phyloP scores from a whole-genome alignment of 2,113 vertebrate species.

The Mohoua ochrocephala region DNA sequence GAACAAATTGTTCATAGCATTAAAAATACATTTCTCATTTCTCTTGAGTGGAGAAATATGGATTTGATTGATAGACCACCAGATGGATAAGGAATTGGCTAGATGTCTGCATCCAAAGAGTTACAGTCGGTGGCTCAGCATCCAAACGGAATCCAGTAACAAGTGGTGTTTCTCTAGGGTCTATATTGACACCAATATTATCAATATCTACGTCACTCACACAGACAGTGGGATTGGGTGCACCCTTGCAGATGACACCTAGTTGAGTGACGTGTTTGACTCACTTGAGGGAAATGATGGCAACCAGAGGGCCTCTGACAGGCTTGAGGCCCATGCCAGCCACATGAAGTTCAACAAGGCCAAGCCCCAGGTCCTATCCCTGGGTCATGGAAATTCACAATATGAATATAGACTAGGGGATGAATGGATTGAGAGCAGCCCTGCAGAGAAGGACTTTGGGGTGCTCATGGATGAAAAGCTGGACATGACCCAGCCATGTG shows the following conservation, averaged over 20 bases:
- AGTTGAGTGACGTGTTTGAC: rapidly evolving
- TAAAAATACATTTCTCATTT: neutral
- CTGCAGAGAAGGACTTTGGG: neutral
- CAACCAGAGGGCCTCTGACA: neutral
- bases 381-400: neutral
- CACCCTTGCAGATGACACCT: neutral
- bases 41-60: neutral
- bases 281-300: neutral
- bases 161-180: neutral
- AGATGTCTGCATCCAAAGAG: neutral
- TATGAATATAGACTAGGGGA: neutral
- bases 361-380: neutral
- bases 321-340: neutral
- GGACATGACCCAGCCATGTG: rapidly evolving
- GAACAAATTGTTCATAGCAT: neutral
- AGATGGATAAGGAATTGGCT: neutral
- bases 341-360: neutral
- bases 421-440: neutral
- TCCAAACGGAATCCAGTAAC: neutral
- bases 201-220: neutral
- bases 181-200: neutral
- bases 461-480: neutral
- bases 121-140: neutral
- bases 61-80: neutral
- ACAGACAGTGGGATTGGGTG: neutral